A percentile compares a stretch with the other conserved stretches of the same genome.
Conservation (phyloP, 2,888 invertebrate species). For the Cistogaster globosa region DNA sequence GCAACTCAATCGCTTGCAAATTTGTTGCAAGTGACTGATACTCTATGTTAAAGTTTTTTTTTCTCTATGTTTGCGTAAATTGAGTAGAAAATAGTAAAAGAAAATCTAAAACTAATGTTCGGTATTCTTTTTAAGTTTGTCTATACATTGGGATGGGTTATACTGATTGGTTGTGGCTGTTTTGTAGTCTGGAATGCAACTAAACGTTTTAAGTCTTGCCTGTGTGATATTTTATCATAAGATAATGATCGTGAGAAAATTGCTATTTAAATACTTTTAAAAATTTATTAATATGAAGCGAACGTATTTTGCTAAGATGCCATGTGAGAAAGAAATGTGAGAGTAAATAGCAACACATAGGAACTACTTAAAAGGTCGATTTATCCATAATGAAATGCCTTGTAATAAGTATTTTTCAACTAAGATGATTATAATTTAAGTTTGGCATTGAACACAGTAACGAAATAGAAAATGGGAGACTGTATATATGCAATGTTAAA, state of each 20-base stretch:
- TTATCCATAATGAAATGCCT: slow-evolving; percentile 13
- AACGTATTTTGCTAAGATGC: slow-evolving; percentile 7
- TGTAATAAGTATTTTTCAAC: neutral
- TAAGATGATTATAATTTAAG: no score
- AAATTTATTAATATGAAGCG: slow-evolving; percentile 60
- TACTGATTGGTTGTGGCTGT: slow-evolving; percentile 58
- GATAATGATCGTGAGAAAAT: slow-evolving; percentile 72
- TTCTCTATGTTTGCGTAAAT: slow-evolving; percentile 7
- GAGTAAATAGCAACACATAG: slow-evolving; percentile 10
- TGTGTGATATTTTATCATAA: slow-evolving; percentile 68
- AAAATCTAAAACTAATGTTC: slow-evolving; percentile 52
- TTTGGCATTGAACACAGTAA: no score
- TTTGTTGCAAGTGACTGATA: slow-evolving; percentile 74
- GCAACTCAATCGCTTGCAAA: slow-evolving; percentile 72
- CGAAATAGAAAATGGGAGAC: no score
- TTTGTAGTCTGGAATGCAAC: slow-evolving; percentile 60
- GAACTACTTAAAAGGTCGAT: slow-evolving; percentile 12
- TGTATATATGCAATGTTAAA: no score
- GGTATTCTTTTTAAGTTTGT: slow-evolving; percentile 68
- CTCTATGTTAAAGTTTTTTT: slow-evolving; percentile 67
- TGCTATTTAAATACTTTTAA: slow-evolving; percentile 63
- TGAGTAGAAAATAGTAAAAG: slow-evolving; percentile 24
- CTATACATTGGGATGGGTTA: slow-evolving; percentile 51
- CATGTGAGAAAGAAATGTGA: slow-evolving; percentile 39
- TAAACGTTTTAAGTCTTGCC: slow-evolving; percentile 61